phyloP scores from a whole-genome alignment of 2,113 vertebrate species.

The Spermophilus dauricus region DNA sequence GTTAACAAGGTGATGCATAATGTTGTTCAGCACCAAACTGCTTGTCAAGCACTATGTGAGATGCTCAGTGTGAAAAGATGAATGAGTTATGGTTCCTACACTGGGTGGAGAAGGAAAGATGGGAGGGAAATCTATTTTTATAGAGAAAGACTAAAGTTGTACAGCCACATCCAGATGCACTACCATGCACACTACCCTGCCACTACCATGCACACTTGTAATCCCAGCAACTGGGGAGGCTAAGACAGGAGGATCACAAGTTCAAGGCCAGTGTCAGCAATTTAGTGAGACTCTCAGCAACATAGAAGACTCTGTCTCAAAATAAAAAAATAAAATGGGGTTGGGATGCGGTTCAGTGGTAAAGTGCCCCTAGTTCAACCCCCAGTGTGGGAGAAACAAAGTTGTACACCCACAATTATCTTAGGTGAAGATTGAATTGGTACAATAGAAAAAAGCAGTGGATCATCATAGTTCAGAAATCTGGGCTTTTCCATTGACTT shows the following conservation, averaged over 20 bases:
- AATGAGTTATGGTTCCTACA: not conserved
- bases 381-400: too few relatives aligned
- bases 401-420: not conserved
- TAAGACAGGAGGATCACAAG: too few relatives aligned
- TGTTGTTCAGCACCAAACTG: not conserved
- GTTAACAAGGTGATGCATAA: not conserved
- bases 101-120: not conserved
- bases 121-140: not conserved
- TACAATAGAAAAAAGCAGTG: not conserved
- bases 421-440: not conserved
- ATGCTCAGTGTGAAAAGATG: not conserved
- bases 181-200: too few relatives aligned
- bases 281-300: too few relatives aligned
- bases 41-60: not conserved
- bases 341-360: too few relatives aligned
- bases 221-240: too few relatives aligned
- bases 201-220: too few relatives aligned
- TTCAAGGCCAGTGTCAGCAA: too few relatives aligned
- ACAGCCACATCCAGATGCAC: too few relatives aligned
- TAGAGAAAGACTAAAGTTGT: not conserved
- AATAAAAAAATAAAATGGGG: too few relatives aligned
- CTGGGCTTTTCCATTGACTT: slow-evolving; percentile 22
- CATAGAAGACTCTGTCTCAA: too few relatives aligned
- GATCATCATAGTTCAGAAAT: not conserved
- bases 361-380: too few relatives aligned